Evolutionary conservation across 2,113 vertebrate genomes (phyloP), one percentile per base, ranked within the genome.

Genomic region (Columba janthina): DNA sequence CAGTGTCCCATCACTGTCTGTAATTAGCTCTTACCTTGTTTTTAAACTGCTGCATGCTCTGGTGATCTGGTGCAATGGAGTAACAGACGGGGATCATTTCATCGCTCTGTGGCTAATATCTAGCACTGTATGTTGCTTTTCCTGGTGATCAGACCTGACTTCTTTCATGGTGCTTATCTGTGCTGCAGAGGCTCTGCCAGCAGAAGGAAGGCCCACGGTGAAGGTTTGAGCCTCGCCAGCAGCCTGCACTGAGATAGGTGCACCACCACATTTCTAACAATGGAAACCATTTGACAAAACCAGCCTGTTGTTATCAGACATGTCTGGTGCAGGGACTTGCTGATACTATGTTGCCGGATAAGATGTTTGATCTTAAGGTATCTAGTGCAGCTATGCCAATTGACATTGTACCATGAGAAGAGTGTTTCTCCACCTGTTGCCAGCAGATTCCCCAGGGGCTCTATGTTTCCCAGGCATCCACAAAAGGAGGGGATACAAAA

Each of bases 241-340:
- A 89, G 32, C 53, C 24, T 31, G 44, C 44, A 25, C 48, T 15
- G n/a, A 36, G 34, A 16, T 1, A 67, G 15, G 50, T 42, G 17
- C 26, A 53, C n/a, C 24, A 36, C 42, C 61, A 12, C 0, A 0
- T 32, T 70, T 57, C 57, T 31, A 9, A 26, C 40, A 56, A 3
- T 7, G 31, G 11, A 14, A 90, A 36, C 0, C 1, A 31, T 34
- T 54, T 65, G 76, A 29, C 50, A 87, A 77, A 87, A 62, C 6
- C 53, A 79, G 14, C 9, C 57, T 50, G 21, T 15, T 80, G 21
- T 26, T 60, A 51, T 12, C 38, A 70, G 24, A 15, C 14, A 6
- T 12, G 12, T 65, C 66, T 89, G 73, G 34, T 78, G 48, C 38
- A 75, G 42, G 61, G 24, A 12, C 31, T 53, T 89, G 69, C 22